phyloP scores from a whole-genome alignment of 2,113 vertebrate species.

The Piprites chloris region DNA sequence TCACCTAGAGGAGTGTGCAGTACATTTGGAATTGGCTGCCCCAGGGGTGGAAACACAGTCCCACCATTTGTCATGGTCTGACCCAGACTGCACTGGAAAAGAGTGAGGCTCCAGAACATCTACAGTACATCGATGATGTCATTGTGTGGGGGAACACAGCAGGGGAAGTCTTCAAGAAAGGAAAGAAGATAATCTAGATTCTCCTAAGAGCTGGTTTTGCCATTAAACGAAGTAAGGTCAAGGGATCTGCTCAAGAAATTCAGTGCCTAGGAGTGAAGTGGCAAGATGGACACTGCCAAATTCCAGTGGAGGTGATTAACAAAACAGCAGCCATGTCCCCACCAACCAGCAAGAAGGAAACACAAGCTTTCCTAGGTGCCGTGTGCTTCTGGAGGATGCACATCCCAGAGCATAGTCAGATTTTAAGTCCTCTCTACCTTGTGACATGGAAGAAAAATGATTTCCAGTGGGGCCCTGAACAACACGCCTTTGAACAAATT shows the following conservation, averaged over 20 bases:
- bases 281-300: too few relatives aligned
- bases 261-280: background rate
- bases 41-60: background rate
- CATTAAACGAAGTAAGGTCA: background rate
- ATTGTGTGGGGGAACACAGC: background rate
- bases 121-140: background rate
- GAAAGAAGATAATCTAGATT: background rate
- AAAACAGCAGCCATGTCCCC: background rate
- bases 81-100: background rate
- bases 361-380: too few relatives aligned
- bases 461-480: accelerated
- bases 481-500: background rate
- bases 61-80: background rate
- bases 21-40: background rate
- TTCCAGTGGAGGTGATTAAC: too few relatives aligned
- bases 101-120: background rate
- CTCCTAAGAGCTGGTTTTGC: background rate
- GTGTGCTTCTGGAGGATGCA: too few relatives aligned
- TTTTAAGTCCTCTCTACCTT: too few relatives aligned
- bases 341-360: background rate
- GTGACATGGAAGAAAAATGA: background rate
- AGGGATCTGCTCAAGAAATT: background rate
- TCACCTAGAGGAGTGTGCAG: too few relatives aligned
- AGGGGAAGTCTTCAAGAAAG: too few relatives aligned
- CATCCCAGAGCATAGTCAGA: too few relatives aligned